Conservation (phyloP, 92 coral and sea anemone genomes). For the Epizoanthus stellaris region DNA sequence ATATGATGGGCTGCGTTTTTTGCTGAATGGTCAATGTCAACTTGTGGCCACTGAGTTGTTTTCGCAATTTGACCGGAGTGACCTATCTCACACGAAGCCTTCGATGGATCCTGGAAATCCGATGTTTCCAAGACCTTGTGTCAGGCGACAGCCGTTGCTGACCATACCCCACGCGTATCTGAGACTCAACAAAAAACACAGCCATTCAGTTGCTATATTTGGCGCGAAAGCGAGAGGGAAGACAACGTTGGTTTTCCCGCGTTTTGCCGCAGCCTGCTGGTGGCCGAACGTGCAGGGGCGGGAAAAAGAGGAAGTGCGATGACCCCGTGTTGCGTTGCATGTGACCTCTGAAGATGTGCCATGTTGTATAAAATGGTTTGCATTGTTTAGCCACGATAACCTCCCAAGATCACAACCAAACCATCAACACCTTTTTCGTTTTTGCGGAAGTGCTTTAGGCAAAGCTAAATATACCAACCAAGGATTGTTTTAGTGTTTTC, state of each 20-base stretch:
- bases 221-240: constrained; percentile 8
- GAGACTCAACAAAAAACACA: background rate
- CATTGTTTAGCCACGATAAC: constrained; percentile 1
- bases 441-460: constrained; percentile 49
- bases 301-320: constrained; percentile 34
- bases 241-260: constrained; percentile 29
- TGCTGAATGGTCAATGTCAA: constrained; percentile 44
- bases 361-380: background rate
- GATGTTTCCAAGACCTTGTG: background rate
- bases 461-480: constrained; percentile 12
- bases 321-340: constrained; percentile 41
- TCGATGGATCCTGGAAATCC: background rate
- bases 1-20: background rate
- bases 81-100: constrained; percentile 44
- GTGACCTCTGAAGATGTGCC: constrained; percentile 37
- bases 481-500: constrained; percentile 26
- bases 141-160: background rate
- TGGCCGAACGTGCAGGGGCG: constrained; percentile 39
- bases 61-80: constrained; percentile 38
- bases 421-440: constrained; percentile 37
- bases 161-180: background rate
- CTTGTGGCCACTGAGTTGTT: background rate
- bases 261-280: constrained; percentile 10
- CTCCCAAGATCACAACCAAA: constrained; percentile 34
- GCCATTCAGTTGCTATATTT: background rate